These are phyloP conservation scores for Monochamus alternatus DNA, from an alignment of 2,888 invertebrate species.

Conservation along the genomic window DNA sequence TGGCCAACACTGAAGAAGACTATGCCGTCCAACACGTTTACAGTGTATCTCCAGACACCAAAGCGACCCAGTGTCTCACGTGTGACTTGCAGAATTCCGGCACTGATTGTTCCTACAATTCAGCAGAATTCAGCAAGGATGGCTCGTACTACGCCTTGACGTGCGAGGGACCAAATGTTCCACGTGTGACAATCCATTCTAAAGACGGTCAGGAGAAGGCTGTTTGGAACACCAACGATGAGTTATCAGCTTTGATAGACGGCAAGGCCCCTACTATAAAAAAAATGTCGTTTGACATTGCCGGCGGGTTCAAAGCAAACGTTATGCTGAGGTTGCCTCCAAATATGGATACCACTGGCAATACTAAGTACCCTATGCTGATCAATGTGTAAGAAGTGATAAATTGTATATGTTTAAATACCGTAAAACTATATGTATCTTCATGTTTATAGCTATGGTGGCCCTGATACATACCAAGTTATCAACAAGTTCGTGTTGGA, in stretches of 20 bases:
- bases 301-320: slow-evolving; percentile 80
- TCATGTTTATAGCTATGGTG: slow-evolving; percentile 83
- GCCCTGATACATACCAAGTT: slow-evolving; percentile 91
- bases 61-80: slow-evolving; percentile 80
- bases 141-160: slow-evolving; percentile 81
- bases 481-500: slow-evolving; percentile 86
- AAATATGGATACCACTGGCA: slow-evolving; percentile 77
- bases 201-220: slow-evolving; percentile 68
- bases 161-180: slow-evolving; percentile 90
- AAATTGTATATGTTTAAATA: too few species aligned
- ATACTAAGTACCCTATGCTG: slow-evolving; percentile 85
- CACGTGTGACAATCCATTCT: slow-evolving; percentile 79
- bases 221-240: slow-evolving; percentile 81
- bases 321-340: slow-evolving; percentile 84
- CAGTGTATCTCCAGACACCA: slow-evolving; percentile 76
- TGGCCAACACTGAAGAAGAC: slow-evolving; percentile 83
- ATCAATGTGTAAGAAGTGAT: slow-evolving; percentile 82
- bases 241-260: slow-evolving; percentile 72
- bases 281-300: slow-evolving; percentile 77
- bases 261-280: slow-evolving; percentile 75
- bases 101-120: slow-evolving; percentile 78
- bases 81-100: slow-evolving; percentile 76
- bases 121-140: slow-evolving; percentile 79
- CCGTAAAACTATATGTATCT: too few species aligned
- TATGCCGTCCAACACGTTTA: slow-evolving; percentile 88